These are phyloP conservation scores for Marronus borbonicus DNA, from an alignment of 2,888 invertebrate species.

Conservation along the genomic window DNA sequence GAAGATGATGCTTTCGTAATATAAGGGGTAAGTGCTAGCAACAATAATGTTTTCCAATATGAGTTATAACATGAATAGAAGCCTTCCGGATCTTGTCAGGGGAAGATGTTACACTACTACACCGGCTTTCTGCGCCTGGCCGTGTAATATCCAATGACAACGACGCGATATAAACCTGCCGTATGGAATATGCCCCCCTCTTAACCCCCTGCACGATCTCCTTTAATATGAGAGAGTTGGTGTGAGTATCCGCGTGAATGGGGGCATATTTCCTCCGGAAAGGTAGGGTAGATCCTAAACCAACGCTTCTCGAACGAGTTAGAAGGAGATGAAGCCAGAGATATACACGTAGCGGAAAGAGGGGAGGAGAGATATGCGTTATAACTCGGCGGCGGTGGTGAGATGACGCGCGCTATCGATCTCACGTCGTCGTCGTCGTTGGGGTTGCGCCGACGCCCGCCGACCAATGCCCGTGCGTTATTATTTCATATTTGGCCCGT, in stretches of 20 bases:
- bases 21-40: background rate
- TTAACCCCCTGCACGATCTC: background rate
- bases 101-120: conserved; percentile 34
- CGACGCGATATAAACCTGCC: conserved; percentile 58
- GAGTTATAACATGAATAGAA: background rate
- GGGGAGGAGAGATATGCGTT: conserved; percentile 9
- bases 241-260: background rate
- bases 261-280: conserved; percentile 52
- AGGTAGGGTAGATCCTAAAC: background rate
- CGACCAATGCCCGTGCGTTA: conserved; percentile 75
- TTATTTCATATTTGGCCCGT: conserved; percentile 77
- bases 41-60: too few relatives aligned
- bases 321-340: conserved; percentile 7
- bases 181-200: conserved; percentile 32
- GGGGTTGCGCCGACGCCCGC: conserved; percentile 67
- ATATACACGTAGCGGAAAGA: background rate
- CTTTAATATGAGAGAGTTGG: conserved; percentile 67
- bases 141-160: conserved; percentile 67
- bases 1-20: background rate
- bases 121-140: conserved; percentile 58
- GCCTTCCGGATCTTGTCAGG: conserved; percentile 2
- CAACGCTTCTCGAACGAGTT: conserved; percentile 6
- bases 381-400: conserved; percentile 50
- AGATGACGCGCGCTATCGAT: conserved; percentile 63
- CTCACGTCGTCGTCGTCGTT: conserved; percentile 47